A percentile compares a stretch with the other conserved stretches of the same genome.
phyloP scores from a whole-genome alignment of 2,797 vertebrate species.

The Macropus fuliginosus region DNA sequence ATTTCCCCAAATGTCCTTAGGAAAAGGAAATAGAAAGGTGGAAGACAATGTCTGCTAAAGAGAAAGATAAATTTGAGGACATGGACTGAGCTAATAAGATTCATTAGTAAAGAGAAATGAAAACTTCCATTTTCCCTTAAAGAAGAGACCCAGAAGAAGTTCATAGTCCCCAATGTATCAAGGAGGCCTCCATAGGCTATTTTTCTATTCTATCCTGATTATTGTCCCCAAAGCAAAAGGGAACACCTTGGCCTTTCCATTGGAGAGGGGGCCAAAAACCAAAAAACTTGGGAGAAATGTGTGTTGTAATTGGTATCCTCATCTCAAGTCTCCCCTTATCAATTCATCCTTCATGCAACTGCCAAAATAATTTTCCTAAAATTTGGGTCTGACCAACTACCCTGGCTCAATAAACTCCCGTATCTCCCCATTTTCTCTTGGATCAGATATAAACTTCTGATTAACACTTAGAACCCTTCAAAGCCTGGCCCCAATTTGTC shows the following conservation, averaged over 20 bases:
- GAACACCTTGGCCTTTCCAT: background rate
- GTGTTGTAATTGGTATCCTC: background rate
- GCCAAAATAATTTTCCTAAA: background rate
- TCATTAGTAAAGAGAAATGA: background rate
- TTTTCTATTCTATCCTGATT: background rate
- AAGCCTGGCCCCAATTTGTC: background rate
- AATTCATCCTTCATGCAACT: background rate
- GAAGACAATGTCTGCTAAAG: background rate
- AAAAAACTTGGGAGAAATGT: background rate
- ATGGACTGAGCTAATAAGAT: background rate
- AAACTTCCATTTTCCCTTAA: background rate
- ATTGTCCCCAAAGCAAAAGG: background rate
- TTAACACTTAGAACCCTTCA: background rate
- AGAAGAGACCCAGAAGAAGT: background rate
- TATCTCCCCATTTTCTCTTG: background rate
- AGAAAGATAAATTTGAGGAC: background rate
- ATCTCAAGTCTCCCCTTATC: background rate
- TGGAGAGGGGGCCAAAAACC: background rate
- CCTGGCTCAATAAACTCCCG: background rate
- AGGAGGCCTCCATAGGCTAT: background rate
- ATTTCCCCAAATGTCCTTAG: background rate
- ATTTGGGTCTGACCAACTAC: background rate
- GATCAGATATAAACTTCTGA: background rate
- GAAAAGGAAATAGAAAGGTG: background rate
- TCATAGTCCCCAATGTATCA: background rate